phyloP scores from a whole-genome alignment of 2,888 invertebrate species.

The Cremastinae sp. region DNA sequence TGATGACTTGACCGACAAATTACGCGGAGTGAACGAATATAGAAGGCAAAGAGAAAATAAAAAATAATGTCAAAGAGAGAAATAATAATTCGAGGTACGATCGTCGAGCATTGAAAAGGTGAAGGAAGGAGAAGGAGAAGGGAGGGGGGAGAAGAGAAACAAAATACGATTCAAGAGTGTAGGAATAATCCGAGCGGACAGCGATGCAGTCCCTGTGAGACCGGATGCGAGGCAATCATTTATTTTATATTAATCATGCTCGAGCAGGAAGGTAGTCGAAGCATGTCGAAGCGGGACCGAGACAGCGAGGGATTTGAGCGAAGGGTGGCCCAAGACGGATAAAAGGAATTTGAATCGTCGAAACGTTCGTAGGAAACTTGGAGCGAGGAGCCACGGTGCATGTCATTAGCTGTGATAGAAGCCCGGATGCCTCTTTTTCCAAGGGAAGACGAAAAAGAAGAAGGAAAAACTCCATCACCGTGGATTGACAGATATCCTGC shows the following conservation, averaged over 20 bases:
- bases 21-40: conserved; percentile 77
- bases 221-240: conserved; percentile 79
- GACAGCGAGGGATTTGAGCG: conserved; percentile 48
- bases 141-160: conserved; percentile 58
- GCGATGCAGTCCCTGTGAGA: conserved; percentile 73
- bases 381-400: conserved; percentile 73
- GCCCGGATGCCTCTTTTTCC: conserved; percentile 74
- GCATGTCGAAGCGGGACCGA: conserved; percentile 55
- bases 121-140: conserved; percentile 29
- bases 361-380: conserved; percentile 45
- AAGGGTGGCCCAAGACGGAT: conserved; percentile 57
- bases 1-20: conserved; percentile 78
- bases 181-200: conserved; percentile 65
- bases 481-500: conserved; percentile 79
- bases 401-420: conserved; percentile 78
- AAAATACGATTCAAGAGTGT: conserved; percentile 61
- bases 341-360: conserved; percentile 66
- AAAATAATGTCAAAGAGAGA: conserved; percentile 22
- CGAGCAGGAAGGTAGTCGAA: conserved; percentile 74
- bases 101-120: too few relatives aligned
- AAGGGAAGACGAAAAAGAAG: conserved; percentile 67
- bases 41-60: conserved; percentile 60
- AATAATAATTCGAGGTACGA: background rate
- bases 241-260: conserved; percentile 79
- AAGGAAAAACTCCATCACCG: conserved; percentile 77